Percentiles rank a stretch among this genome's conserved stretches.
phyloP scores from a whole-genome alignment of 2,797 vertebrate genomes.

The Heterohyrax brucei region DNA sequence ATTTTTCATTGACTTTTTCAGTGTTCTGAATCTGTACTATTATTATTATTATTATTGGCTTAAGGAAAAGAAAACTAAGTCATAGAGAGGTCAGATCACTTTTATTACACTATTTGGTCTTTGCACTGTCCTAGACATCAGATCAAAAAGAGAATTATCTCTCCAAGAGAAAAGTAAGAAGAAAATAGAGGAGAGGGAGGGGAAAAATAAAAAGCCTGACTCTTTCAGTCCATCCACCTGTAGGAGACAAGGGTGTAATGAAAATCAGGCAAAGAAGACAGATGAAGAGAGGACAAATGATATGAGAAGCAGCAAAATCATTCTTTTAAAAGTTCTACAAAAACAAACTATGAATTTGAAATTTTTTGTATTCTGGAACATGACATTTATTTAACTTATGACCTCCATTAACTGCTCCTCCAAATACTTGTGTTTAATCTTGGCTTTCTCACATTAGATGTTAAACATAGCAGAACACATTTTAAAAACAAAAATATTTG shows the following conservation, averaged over 20 bases:
- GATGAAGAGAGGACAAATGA: background rate
- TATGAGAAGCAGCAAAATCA: background rate
- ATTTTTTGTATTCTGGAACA: background rate
- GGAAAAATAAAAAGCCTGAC: background rate
- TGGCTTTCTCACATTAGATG: background rate
- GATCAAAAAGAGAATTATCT: constrained; percentile 27
- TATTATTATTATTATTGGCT: background rate
- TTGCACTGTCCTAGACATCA: background rate
- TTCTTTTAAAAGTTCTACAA: background rate
- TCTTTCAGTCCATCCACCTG: background rate
- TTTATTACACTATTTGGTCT: background rate
- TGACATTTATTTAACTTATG: constrained; percentile 19
- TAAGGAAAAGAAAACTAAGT: constrained; percentile 36
- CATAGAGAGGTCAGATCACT: constrained; percentile 25
- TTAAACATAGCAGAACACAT: background rate
- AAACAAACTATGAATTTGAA: background rate
- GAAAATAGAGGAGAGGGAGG: background rate
- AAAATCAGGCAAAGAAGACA: background rate
- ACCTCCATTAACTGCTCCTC: background rate
- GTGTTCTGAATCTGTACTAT: background rate
- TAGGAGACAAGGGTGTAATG: background rate
- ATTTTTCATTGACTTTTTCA: background rate
- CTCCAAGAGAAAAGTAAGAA: background rate
- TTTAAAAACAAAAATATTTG: constrained; percentile 46
- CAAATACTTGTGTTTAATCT: background rate